Percentiles rank a stretch among this genome's conserved stretches.
Evolutionary conservation across 2,113 vertebrate genomes (phyloP).

Genomic region (Cavia aperea): DNA sequence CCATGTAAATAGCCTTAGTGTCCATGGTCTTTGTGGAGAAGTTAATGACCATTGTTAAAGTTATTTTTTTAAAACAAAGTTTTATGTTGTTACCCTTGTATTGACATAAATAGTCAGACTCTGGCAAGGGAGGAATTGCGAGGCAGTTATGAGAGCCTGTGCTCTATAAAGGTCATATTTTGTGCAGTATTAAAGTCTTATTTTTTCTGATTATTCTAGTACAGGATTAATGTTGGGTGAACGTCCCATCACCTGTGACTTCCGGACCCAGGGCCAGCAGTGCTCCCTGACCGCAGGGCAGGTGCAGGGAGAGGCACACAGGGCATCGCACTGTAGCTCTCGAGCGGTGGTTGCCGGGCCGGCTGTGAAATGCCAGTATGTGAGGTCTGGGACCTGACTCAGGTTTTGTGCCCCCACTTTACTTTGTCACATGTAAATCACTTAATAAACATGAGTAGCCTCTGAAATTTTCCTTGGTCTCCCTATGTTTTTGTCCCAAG

Average conservation of each 20-base stretch:
- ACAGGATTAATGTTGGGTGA: not conserved
- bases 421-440: conserved; percentile 73
- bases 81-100: conserved; percentile 10
- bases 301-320: too few species aligned
- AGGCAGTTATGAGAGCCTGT: not conserved
- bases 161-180: not conserved
- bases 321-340: not conserved
- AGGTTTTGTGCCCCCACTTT: conserved; percentile 67
- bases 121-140: conserved; percentile 4
- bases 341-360: not conserved
- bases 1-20: conserved; percentile 45
- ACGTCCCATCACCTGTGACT: not conserved
- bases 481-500: conserved; percentile 62
- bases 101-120: conserved; percentile 23
- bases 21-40: conserved; percentile 17
- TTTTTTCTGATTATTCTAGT: conserved; percentile 46
- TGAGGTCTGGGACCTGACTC: conserved; percentile 46
- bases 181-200: conserved; percentile 23
- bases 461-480: conserved; percentile 65
- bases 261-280: not conserved
- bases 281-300: not conserved
- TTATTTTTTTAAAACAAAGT: not conserved
- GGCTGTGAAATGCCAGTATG: not conserved
- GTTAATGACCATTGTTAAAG: conserved; percentile 27
- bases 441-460: conserved; percentile 74